Evolutionary conservation across 2,888 invertebrate genomes (phyloP).

Genomic region (Drosophila neotestacea): DNA sequence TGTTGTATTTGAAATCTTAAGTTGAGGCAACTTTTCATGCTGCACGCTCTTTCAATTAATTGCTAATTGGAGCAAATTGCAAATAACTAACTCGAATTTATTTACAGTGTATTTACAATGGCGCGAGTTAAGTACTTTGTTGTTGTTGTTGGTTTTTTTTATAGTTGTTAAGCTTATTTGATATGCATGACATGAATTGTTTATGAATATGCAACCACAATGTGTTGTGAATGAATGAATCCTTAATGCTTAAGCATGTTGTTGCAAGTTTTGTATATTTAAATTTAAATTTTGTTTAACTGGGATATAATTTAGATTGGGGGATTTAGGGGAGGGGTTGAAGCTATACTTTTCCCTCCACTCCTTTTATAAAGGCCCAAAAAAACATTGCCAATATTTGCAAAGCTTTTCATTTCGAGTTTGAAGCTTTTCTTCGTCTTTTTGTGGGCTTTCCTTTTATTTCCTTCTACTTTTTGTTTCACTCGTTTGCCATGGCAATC

Average conservation of each 20-base stretch:
- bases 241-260: slow-evolving; percentile 11
- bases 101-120: slow-evolving; percentile 73
- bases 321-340: background rate
- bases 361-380: slow-evolving; percentile 19
- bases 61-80: slow-evolving; percentile 72
- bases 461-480: slow-evolving; percentile 4
- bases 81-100: slow-evolving; percentile 50
- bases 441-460: slow-evolving; percentile 10
- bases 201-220: slow-evolving; percentile 46
- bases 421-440: slow-evolving; percentile 18
- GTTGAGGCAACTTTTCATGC: slow-evolving; percentile 37
- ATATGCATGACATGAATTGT: slow-evolving; percentile 73
- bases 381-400: slow-evolving; percentile 52
- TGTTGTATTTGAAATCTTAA: slow-evolving; percentile 25
- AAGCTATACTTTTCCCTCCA: background rate
- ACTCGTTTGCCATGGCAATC: slow-evolving; percentile 44
- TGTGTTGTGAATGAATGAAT: slow-evolving; percentile 14
- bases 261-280: background rate
- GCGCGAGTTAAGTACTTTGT: slow-evolving; percentile 49
- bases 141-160: slow-evolving; percentile 34
- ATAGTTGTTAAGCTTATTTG: slow-evolving; percentile 55
- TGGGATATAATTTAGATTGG: background rate
- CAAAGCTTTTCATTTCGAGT: slow-evolving; percentile 24
- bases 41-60: slow-evolving; percentile 51
- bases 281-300: slow-evolving; percentile 42